Base-by-base conservation (phyloP, 2,888 invertebrate species). In the Didymodactylos carnosus region DNA sequence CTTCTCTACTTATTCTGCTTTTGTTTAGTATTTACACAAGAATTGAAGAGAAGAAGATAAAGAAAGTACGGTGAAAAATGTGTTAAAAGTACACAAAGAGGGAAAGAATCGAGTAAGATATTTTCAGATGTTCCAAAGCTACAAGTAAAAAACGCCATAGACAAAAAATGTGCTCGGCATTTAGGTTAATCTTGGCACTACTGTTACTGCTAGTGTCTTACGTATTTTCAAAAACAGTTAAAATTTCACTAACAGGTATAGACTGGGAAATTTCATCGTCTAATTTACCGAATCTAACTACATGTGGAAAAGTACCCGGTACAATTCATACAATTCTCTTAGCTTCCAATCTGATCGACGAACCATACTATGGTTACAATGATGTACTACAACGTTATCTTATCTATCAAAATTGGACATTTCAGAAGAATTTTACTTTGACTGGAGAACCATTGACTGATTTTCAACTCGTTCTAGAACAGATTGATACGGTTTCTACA, bases 401-500 rank as follows among this genome's bases (percentile, higher is more conserved):
- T 35, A 11, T 62, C 6, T 11, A 62, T 35, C 29, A 19, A 5
- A 35, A 62, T 14, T 62, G 62, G 62, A 3, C n/a, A 25, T 62
- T 62, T 62, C 6, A 29, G n/a, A 62, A 62, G n/a, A 35, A 35
- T 8, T 62, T 62, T 35, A 62, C 16, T n/a, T 35, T 62, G 19
- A 19, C 62, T 2, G 0, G 19, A 1, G 35, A 62, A n/a, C n/a
- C 35, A n/a, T 35, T 62, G 19, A 35, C 62, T 62, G 29, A 14
- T 5, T 35, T 35, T 62, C 7, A 62, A 27, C 29, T 25, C 2
- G 10, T 5, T 19, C n/a, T 62, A 0, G 35, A 62, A 35, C 62
- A 62, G 35, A 62, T 40, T n/a, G 62, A 62, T 69, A 40, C 69
- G 51, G 78, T 78, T 46, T 78, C 78, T 27, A 77, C 78, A 69